Percentiles rank a stretch among this genome's conserved stretches.
Conservation (phyloP, 2,888 invertebrate species). For the Xiphydria camelus region DNA sequence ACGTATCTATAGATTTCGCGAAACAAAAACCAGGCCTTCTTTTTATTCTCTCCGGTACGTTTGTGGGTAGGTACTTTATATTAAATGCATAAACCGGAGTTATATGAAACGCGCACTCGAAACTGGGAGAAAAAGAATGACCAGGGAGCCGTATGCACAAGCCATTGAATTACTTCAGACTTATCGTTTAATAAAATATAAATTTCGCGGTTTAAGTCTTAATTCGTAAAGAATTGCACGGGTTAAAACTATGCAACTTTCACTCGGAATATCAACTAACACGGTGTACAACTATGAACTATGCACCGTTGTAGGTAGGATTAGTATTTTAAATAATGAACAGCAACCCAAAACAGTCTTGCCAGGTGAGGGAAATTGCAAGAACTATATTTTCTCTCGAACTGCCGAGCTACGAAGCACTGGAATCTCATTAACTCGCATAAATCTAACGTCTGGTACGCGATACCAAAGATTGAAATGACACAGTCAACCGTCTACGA, state of each 20-base stretch:
- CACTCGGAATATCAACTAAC: constrained; percentile 18
- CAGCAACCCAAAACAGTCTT: too few species aligned
- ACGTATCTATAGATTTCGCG: not conserved
- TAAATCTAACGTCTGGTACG: too few species aligned
- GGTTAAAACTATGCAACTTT: constrained; percentile 20
- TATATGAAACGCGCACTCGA: constrained; percentile 11
- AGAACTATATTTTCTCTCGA: too few species aligned
- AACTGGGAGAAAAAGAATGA: not conserved
- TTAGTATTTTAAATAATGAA: constrained; percentile 5
- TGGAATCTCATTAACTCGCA: too few species aligned
- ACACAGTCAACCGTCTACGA: too few species aligned
- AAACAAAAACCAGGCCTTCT: constrained; percentile 34
- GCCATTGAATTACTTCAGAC: constrained; percentile 3
- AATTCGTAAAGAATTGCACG: constrained; percentile 20
- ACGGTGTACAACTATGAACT: constrained; percentile 20
- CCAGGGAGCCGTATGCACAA: not conserved
- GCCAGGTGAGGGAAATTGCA: too few species aligned
- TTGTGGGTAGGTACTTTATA: constrained; percentile 15
- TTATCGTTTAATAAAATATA: constrained; percentile 29
- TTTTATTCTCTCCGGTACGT: constrained; percentile 47
- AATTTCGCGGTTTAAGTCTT: constrained; percentile 15
- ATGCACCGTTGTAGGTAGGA: constrained; percentile 18
- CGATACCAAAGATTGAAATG: too few species aligned
- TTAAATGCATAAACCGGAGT: constrained; percentile 22
- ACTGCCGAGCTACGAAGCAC: too few species aligned